phyloP scores from a whole-genome alignment of 1,140 invertebrate species.

The Euborellia annulipes region DNA sequence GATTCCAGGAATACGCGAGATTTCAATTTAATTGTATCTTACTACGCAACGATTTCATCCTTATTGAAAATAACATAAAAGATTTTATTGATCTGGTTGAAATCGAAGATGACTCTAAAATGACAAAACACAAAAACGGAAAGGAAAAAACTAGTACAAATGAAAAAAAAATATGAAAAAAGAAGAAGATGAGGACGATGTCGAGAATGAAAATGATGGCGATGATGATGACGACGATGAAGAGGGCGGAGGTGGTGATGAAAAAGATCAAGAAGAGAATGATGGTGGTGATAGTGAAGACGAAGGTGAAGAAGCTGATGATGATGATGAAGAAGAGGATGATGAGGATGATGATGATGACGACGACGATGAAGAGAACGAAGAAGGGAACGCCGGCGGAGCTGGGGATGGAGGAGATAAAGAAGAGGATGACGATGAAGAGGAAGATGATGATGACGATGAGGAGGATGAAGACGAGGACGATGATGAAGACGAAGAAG shows the following conservation, averaged over 20 bases:
- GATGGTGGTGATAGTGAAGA: constrained; percentile 1
- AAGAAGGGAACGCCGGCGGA: not conserved
- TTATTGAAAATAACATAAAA: not conserved
- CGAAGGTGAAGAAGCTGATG: constrained; percentile 1
- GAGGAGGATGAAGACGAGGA: not conserved
- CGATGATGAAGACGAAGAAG: not conserved
- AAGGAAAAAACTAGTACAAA: not conserved
- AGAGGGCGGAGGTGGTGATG: constrained; percentile 7
- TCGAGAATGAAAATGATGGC: not conserved
- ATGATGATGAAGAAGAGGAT: constrained; percentile 15
- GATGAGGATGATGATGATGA: constrained; percentile 11
- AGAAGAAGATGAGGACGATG: constrained; percentile 2
- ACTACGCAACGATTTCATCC: constrained; percentile 21
- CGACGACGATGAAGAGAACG: not conserved
- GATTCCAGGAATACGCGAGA: constrained; percentile 20
- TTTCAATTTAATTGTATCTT: constrained; percentile 24
- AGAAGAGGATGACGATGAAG: not conserved
- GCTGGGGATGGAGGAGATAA: not conserved
- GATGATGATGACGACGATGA: constrained; percentile 2
- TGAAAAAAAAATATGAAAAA: constrained; percentile 6
- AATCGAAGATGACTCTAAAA: not conserved
- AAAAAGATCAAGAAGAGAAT: constrained; percentile 3
- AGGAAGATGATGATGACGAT: not conserved
- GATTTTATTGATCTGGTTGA: not conserved
- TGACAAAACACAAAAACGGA: not conserved